These are phyloP conservation scores for Nymphalis io DNA, from an alignment of 1,140 invertebrate genomes.

Conservation along the genomic window DNA sequence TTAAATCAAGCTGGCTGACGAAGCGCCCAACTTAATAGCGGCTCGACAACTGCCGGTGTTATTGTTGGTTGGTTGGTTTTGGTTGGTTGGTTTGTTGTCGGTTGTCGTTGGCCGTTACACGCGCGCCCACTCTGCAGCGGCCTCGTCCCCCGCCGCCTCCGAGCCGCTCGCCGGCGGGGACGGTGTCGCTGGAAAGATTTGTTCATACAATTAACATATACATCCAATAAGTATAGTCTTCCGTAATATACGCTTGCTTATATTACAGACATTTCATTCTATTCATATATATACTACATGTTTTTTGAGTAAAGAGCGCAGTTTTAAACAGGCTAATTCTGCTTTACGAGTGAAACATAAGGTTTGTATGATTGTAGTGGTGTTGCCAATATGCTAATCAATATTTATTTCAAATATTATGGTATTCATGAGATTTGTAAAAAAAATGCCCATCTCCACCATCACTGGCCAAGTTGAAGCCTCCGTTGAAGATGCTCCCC, in stretches of 20 bases:
- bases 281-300: too few species aligned
- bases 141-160: slow-evolving; percentile 33
- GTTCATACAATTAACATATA: too few species aligned
- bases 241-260: too few species aligned
- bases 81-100: background rate
- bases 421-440: too few species aligned
- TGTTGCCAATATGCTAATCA: too few species aligned
- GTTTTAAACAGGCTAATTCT: too few species aligned
- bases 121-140: slow-evolving; percentile 25
- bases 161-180: slow-evolving; percentile 22
- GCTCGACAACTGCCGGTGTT: slow-evolving; percentile 45
- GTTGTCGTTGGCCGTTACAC: slow-evolving; percentile 3
- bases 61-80: background rate
- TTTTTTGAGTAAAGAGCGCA: too few species aligned
- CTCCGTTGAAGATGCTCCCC: slow-evolving; percentile 19
- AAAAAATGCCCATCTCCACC: slow-evolving; percentile 21
- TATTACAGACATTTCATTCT: too few species aligned
- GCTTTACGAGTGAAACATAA: too few species aligned
- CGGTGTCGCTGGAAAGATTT: slow-evolving; percentile 42
- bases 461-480: slow-evolving; percentile 22
- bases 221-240: too few species aligned
- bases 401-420: too few species aligned
- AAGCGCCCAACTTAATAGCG: slow-evolving; percentile 73
- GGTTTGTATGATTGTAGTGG: too few species aligned
- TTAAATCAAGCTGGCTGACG: slow-evolving; percentile 45